A percentile compares a stretch with the other conserved stretches of the same genome.
Conservation (phyloP, 2,888 invertebrate genomes). For the Cerastis rubricosa region DNA sequence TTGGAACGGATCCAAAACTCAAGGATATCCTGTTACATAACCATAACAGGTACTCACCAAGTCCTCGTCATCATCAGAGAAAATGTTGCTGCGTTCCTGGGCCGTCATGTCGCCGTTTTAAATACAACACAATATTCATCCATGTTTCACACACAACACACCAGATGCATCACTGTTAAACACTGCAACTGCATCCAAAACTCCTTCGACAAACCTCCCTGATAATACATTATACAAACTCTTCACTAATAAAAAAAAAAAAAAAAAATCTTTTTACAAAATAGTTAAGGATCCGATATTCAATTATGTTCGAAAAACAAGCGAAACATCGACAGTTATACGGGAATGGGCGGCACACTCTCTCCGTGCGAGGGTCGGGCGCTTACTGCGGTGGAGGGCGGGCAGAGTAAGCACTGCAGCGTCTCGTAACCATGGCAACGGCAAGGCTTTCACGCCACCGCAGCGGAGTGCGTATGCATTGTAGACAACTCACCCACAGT, state of each 20-base stretch:
- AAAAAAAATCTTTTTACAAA: constrained; percentile 11
- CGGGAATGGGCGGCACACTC: constrained; percentile 67
- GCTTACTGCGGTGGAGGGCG: constrained; percentile 88
- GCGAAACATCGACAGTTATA: constrained; percentile 60
- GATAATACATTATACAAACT: constrained; percentile 49
- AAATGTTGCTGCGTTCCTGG: constrained; percentile 86
- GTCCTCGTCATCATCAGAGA: constrained; percentile 87
- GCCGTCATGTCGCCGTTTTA: constrained; percentile 83
- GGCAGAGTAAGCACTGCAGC: constrained; percentile 85
- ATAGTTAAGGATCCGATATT: constrained; percentile 38
- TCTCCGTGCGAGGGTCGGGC: constrained; percentile 72
- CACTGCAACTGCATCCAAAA: constrained; percentile 88
- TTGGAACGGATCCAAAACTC: constrained; percentile 79
- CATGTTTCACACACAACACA: constrained; percentile 84
- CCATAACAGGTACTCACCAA: constrained; percentile 79
- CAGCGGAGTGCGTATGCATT: constrained; percentile 75
- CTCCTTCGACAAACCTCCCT: constrained; percentile 46
- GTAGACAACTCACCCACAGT: constrained; percentile 67
- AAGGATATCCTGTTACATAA: constrained; percentile 78
- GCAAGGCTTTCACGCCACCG: constrained; percentile 75
- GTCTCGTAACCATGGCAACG: constrained; percentile 87
- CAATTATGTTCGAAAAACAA: constrained; percentile 59
- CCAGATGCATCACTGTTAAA: constrained; percentile 78
- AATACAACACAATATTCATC: constrained; percentile 78
- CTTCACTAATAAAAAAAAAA: constrained; percentile 39